Percentiles rank a stretch among this genome's conserved stretches.
Evolutionary conservation across 2,888 invertebrate species (phyloP).

Genomic region (Meiosimyza decipiens): DNA sequence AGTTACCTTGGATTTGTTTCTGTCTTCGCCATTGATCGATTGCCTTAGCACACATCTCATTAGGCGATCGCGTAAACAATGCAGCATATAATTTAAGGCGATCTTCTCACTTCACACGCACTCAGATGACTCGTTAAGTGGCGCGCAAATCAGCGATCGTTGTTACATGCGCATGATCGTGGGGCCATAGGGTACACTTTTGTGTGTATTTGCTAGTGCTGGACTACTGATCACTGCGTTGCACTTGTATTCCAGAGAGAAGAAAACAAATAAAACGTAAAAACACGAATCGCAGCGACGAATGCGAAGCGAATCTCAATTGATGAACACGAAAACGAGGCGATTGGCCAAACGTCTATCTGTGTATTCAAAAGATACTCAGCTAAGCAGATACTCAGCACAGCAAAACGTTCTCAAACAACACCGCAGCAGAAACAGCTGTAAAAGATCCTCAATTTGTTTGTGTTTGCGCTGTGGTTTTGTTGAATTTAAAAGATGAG

Average conservation of each 20-base stretch:
- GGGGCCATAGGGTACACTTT: not conserved
- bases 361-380: slow-evolving; percentile 6
- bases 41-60: not conserved
- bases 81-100: not conserved
- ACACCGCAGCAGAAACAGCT: slow-evolving; percentile 7
- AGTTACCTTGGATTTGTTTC: not conserved
- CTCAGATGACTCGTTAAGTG: slow-evolving; percentile 27
- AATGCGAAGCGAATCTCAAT: slow-evolving; percentile 17
- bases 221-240: not conserved
- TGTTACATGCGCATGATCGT: slow-evolving; percentile 12
- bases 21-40: not conserved
- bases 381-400: not conserved
- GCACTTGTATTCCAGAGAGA: slow-evolving; percentile 6
- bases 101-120: not conserved
- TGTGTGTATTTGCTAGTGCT: slow-evolving; percentile 3
- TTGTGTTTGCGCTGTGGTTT: not conserved
- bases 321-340: slow-evolving; percentile 1
- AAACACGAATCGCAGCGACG: not conserved
- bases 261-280: not conserved
- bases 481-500: not conserved
- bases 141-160: slow-evolving; percentile 29
- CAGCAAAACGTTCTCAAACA: not conserved
- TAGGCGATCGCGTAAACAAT: not conserved
- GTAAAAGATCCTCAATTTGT: not conserved
- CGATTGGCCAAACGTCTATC: slow-evolving; percentile 17